These are phyloP conservation scores for Morus bassanus DNA, from an alignment of 2,797 vertebrate genomes.

Conservation along the genomic window DNA sequence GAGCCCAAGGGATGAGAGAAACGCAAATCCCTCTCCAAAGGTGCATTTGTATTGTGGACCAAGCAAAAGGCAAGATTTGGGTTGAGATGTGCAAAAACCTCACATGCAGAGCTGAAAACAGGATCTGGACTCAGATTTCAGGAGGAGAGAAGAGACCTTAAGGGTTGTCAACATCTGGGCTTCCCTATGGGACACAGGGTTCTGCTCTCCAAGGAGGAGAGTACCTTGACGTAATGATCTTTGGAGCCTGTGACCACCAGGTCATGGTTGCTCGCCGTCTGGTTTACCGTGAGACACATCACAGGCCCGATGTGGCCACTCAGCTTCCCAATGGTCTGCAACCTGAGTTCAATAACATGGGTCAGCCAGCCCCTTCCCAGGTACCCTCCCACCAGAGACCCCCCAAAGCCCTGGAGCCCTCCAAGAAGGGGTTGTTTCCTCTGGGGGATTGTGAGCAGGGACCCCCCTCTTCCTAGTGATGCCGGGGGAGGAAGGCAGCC, in stretches of 20 bases:
- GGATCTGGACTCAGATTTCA: neutral
- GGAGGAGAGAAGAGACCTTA: neutral
- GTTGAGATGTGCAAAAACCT: neutral
- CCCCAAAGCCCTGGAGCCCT: neutral
- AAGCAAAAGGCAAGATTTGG: neutral
- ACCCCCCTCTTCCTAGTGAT: neutral
- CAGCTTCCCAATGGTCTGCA: slow-evolving; percentile 91
- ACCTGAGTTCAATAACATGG: slow-evolving; percentile 67
- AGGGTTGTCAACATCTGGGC: neutral
- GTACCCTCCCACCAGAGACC: neutral
- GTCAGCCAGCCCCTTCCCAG: neutral
- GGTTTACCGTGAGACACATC: slow-evolving; percentile 95
- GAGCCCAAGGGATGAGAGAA: neutral
- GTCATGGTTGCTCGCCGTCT: slow-evolving; percentile 87
- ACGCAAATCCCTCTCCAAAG: neutral
- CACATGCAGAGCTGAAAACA: neutral
- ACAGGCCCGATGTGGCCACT: slow-evolving; percentile 94
- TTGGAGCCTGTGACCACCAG: slow-evolving; percentile 98
- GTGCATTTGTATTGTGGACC: neutral
- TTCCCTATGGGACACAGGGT: neutral
- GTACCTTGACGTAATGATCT: slow-evolving; percentile 97
- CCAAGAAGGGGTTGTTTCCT: accelerated
- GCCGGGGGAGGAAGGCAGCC: neutral
- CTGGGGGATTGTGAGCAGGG: neutral
- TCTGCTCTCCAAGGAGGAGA: neutral